Conservation (phyloP, 2,113 vertebrate genomes). For the Bungarus multicinctus region DNA sequence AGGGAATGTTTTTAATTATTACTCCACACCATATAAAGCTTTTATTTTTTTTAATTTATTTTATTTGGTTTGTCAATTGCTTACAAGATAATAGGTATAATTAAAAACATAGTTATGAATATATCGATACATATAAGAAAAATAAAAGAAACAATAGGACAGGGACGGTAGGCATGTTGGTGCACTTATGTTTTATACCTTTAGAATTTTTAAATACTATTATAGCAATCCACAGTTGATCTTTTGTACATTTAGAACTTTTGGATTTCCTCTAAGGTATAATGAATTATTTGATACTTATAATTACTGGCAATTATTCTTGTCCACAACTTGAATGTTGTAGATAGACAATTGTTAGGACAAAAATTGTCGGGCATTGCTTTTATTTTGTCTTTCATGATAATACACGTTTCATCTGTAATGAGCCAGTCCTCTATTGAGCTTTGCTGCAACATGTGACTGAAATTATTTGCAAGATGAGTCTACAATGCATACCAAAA, state of each 20-base stretch:
- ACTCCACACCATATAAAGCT: neutral
- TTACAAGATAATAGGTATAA: too few relatives aligned
- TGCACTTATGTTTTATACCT: neutral
- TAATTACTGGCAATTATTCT: neutral
- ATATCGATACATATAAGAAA: too few relatives aligned
- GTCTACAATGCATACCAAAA: neutral
- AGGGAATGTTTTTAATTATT: neutral
- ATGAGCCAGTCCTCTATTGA: neutral
- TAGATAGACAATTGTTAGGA: neutral
- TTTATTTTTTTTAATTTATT: too few relatives aligned
- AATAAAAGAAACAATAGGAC: too few relatives aligned
- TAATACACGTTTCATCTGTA: neutral
- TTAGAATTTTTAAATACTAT: neutral
- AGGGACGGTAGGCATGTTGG: too few relatives aligned
- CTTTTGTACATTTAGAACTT: neutral
- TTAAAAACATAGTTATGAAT: too few relatives aligned
- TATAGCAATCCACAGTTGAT: neutral
- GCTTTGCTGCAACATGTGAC: neutral
- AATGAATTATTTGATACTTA: neutral
- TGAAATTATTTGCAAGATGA: neutral
- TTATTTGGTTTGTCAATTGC: too few relatives aligned
- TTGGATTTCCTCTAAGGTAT: neutral
- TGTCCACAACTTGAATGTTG: neutral
- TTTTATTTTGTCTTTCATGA: neutral
- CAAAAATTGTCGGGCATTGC: neutral